These are phyloP conservation scores for Solea solea DNA, from an alignment of 2,113 vertebrate genomes.

Conservation along the genomic window DNA sequence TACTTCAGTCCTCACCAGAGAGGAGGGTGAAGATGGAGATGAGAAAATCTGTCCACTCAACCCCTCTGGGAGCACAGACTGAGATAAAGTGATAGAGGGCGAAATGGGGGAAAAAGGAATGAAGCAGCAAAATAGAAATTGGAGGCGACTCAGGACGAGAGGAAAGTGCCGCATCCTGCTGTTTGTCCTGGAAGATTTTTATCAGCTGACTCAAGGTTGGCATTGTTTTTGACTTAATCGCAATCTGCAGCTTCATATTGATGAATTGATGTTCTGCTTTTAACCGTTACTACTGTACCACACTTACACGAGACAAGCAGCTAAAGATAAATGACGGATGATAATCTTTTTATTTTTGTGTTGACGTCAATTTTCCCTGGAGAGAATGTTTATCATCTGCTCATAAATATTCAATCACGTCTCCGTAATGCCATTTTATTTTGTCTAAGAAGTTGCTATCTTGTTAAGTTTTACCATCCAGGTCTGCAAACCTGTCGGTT, in stretches of 20 bases:
- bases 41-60: slow-evolving; percentile 45
- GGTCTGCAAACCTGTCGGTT: too few relatives aligned
- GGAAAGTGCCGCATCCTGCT: slow-evolving; percentile 1
- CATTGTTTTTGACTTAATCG: slow-evolving; percentile 1
- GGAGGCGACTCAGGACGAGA: slow-evolving; percentile 1
- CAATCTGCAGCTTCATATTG: slow-evolving; percentile 14
- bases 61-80: slow-evolving; percentile 21
- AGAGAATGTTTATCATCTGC: too few relatives aligned
- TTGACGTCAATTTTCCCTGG: too few relatives aligned
- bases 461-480: too few relatives aligned
- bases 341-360: too few relatives aligned
- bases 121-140: slow-evolving; percentile 17
- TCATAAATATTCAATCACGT: too few relatives aligned
- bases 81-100: slow-evolving; percentile 31
- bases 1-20: background rate
- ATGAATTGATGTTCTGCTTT: background rate
- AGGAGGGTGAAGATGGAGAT: slow-evolving; percentile 6
- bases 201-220: slow-evolving; percentile 20
- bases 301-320: too few relatives aligned
- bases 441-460: too few relatives aligned
- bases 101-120: slow-evolving; percentile 4
- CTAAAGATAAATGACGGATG: too few relatives aligned
- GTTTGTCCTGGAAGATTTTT: slow-evolving; percentile 9
- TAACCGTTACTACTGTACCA: background rate
- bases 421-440: too few relatives aligned